phyloP scores from a whole-genome alignment of 2,113 vertebrate genomes.

The Fregata magnificens region DNA sequence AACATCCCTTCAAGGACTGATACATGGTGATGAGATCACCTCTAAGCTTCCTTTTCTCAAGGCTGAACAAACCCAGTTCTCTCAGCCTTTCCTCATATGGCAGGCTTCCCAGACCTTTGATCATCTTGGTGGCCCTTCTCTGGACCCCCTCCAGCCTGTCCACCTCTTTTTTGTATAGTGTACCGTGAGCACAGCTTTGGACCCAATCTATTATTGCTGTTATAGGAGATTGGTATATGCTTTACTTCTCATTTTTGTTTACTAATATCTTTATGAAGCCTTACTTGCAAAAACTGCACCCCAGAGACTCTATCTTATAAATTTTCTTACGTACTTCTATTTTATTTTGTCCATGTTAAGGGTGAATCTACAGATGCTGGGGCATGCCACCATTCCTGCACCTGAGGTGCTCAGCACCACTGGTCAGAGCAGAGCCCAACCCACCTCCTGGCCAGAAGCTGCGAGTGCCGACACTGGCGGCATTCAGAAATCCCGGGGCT shows the following conservation, averaged over 20 bases:
- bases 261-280: background rate
- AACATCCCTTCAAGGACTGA: too few relatives aligned
- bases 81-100: too few relatives aligned
- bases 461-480: fast-evolving
- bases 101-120: too few relatives aligned
- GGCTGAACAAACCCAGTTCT: too few relatives aligned
- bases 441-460: background rate
- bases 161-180: too few relatives aligned
- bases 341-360: background rate
- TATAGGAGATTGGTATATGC: background rate
- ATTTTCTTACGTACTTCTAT: background rate
- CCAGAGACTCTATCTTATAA: too few relatives aligned
- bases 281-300: background rate
- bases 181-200: fast-evolving
- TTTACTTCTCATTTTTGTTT: background rate
- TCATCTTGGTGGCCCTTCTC: too few relatives aligned
- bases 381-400: background rate
- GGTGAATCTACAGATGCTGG: background rate
- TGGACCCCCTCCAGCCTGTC: too few relatives aligned
- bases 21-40: too few relatives aligned
- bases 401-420: background rate
- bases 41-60: too few relatives aligned
- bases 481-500: background rate
- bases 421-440: background rate
- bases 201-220: background rate